These are phyloP conservation scores for Okapia johnstoni DNA, from an alignment of 2,113 vertebrate genomes.

Conservation along the genomic window DNA sequence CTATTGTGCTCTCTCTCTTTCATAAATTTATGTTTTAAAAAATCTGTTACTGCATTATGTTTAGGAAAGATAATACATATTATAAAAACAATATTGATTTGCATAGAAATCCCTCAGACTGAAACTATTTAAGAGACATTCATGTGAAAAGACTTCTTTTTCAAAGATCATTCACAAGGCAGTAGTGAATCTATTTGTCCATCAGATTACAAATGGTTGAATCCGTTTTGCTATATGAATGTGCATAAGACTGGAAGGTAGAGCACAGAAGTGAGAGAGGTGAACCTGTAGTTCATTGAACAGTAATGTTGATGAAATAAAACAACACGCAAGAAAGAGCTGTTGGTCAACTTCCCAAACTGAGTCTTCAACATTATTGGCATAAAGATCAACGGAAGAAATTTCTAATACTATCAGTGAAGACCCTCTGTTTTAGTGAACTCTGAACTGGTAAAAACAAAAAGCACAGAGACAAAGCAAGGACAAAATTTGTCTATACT, in stretches of 20 bases:
- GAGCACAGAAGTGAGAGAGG: background rate
- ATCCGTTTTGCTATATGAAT: background rate
- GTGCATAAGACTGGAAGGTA: background rate
- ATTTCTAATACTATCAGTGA: background rate
- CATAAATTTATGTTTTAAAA: background rate
- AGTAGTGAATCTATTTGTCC: background rate
- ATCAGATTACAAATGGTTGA: background rate
- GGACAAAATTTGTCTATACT: background rate
- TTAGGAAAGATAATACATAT: background rate
- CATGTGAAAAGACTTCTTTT: background rate
- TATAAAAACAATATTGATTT: background rate
- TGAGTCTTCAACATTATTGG: background rate
- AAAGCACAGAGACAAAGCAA: background rate
- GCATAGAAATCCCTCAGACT: background rate
- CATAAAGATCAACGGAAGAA: background rate
- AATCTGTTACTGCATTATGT: background rate
- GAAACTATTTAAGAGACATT: background rate
- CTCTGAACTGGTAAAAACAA: background rate
- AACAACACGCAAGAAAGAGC: background rate
- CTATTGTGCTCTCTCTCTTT: background rate
- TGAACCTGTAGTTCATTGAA: background rate
- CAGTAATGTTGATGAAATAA: background rate
- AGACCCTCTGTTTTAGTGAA: background rate
- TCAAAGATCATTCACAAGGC: background rate
- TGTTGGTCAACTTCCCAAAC: background rate